phyloP scores from a whole-genome alignment of 2,113 vertebrate genomes.

The Gambusia affinis region DNA sequence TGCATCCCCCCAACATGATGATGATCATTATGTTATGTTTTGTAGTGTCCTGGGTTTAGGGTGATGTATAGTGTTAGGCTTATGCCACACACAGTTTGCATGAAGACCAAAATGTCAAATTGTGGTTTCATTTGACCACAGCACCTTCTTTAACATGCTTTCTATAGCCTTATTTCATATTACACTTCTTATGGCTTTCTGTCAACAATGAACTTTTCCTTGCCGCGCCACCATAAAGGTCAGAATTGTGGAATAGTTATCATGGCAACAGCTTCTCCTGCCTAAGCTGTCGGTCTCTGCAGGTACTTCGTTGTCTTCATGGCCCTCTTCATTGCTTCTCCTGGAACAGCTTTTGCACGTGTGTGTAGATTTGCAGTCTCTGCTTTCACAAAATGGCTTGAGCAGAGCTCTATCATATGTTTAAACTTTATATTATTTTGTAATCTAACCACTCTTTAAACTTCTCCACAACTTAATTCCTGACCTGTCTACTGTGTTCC shows the following conservation, averaged over 20 bases:
- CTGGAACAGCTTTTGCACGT: neutral
- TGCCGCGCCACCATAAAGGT: neutral
- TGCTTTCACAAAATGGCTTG: neutral
- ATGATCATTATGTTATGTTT: neutral
- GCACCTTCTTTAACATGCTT: neutral
- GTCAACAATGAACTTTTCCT: neutral
- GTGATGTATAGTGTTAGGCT: neutral
- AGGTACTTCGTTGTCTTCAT: neutral
- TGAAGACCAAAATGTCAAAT: neutral
- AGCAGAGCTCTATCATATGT: neutral
- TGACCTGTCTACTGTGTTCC: neutral
- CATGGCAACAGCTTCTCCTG: neutral
- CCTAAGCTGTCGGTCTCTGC: too few species aligned
- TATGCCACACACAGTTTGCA: neutral
- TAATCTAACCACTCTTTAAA: neutral
- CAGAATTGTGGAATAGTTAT: neutral
- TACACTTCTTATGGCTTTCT: neutral
- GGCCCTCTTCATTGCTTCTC: neutral
- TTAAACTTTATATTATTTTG: neutral
- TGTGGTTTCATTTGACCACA: neutral
- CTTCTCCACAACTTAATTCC: neutral
- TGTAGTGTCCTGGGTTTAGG: neutral
- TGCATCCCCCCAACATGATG: too few species aligned
- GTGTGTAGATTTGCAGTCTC: neutral
- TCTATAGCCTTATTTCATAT: neutral